Conservation (phyloP, 2,888 invertebrate species). For the Oithona nana region DNA sequence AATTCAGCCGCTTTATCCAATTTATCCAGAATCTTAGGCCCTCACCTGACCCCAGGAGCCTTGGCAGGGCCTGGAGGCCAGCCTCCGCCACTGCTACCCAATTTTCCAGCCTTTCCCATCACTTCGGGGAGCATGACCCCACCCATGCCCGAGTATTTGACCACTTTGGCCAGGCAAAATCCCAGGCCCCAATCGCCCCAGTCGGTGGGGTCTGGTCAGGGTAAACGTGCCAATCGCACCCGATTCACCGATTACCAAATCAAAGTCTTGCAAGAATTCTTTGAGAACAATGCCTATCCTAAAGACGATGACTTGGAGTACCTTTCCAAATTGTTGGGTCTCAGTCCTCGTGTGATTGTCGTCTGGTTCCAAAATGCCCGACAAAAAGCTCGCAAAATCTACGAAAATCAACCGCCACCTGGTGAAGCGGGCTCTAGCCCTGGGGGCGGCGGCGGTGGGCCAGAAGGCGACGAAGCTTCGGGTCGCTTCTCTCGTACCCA, state of each 20-base stretch:
- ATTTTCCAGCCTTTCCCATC: constrained; percentile 13
- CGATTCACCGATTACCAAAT: constrained; percentile 99
- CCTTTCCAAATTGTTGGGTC: constrained; percentile 74
- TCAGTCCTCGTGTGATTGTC: constrained; percentile 93
- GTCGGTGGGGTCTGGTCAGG: constrained; percentile 26
- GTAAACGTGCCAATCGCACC: constrained; percentile 93
- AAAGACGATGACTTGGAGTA: constrained; percentile 98
- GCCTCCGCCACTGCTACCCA: constrained; percentile 13
- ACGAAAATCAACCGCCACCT: constrained; percentile 85
- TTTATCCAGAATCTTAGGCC: constrained; percentile 4
- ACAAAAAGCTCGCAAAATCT: constrained; percentile 93
- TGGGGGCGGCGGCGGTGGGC: neutral
- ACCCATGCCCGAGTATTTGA: constrained; percentile 15
- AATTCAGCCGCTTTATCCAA: neutral
- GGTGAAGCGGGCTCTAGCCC: neutral
- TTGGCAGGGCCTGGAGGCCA: neutral
- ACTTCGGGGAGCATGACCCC: neutral
- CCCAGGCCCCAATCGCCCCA: neutral
- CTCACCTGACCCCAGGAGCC: neutral
- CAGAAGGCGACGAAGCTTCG: constrained; percentile 45
- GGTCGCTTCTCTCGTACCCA: constrained; percentile 69
- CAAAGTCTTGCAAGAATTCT: constrained; percentile 95
- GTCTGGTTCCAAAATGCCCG: constrained; percentile 99
- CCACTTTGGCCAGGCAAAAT: neutral
- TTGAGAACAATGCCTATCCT: constrained; percentile 98